Base-by-base conservation (phyloP, 2,888 invertebrate species). In the Dynastes grantii region DNA sequence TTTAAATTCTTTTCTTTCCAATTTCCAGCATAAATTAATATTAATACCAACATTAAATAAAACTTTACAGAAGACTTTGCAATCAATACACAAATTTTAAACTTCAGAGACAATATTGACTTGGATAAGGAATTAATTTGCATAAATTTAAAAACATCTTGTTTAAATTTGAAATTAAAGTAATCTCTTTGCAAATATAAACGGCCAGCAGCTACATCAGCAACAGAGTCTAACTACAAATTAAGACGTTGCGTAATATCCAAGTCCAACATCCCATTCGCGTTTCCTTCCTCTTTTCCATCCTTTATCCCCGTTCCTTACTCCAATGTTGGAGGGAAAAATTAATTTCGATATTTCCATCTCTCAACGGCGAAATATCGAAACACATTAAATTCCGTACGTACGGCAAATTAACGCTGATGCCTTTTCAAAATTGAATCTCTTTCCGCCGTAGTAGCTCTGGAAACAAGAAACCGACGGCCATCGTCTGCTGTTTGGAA, bases 381-480 rank as follows among this genome's bases (percentile, higher is more conserved):
- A 22, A 55, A 22, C 13, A 53, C 53, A 22, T 8, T 22, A 22
- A 16, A 55, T 16, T 16, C 22, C 2, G 22, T 22, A 55, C 16
- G 16, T 27, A 22, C 55, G 55, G 22, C 55, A 55, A 55, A 55
- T 55, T 55, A 55, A 55, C 22, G 8, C 27, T 6, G 22, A 55
- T 55, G 55, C 55, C 55, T 55, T 55, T 16, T 22, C 22, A 27
- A 73, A 73, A 73, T 73, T 73, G 37, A 58, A 55, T 58, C 73
- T 11, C 58, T 55, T 37, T 58, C 58, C 9, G 1, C 6, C 22
- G 22, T 22, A 0, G 22, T 22, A 22, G 22, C 22, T 22, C 22
- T 22, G 11, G 49, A 67, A 67, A 67, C 67, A 67, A 67, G 67
- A 49, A 68, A 51, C 51, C 68, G 29, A 13, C 13, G 63, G 8